phyloP scores from a whole-genome alignment of 1,140 invertebrate genomes.

The Papilio dardanus region DNA sequence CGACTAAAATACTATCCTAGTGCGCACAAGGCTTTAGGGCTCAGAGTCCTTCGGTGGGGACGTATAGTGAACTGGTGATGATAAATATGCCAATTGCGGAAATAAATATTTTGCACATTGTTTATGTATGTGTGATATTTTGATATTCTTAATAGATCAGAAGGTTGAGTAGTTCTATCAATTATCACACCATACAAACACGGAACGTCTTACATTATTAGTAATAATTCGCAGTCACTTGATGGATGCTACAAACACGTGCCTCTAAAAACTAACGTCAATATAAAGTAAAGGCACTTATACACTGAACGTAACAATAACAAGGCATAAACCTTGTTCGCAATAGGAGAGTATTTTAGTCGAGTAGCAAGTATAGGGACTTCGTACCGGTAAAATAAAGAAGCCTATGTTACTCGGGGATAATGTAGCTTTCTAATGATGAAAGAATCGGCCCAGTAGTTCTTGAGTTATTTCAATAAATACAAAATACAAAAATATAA shows the following conservation, averaged over 20 bases:
- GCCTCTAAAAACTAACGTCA: background rate
- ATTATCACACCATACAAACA: background rate
- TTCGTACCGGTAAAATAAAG: no score
- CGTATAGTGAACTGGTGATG: background rate
- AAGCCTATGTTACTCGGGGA: no score
- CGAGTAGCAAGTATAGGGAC: no score
- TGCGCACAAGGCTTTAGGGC: no score
- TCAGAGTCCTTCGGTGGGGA: background rate
- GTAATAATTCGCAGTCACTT: background rate
- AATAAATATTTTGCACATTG: background rate
- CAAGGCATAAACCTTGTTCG: no score
- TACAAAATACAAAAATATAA: no score
- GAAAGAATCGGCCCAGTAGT: no score
- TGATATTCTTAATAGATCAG: conserved; percentile 6
- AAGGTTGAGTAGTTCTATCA: background rate
- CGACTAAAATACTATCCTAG: no score
- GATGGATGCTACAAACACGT: background rate
- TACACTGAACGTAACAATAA: background rate
- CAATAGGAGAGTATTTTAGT: no score
- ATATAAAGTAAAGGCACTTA: background rate
- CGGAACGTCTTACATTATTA: background rate
- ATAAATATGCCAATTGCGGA: background rate
- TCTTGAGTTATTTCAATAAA: no score
- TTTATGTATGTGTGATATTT: background rate
- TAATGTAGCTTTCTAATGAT: no score